Evolutionary conservation across 2,797 vertebrate genomes (phyloP).

Genomic region (Emydoidea blandingii): DNA sequence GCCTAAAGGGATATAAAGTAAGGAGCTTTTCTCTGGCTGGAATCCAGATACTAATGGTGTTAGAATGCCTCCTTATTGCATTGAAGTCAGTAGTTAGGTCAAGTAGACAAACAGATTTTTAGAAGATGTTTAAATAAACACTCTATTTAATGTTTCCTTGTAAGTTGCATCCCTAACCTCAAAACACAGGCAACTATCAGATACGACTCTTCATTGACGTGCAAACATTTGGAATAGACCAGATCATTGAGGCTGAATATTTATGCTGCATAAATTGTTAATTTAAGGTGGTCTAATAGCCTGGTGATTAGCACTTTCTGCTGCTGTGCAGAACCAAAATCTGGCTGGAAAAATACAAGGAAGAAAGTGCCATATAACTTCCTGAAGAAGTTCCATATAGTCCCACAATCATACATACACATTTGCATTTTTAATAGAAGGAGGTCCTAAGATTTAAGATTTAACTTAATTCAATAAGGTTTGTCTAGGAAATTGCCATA

Average conservation of each 20-base stretch:
- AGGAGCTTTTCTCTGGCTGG: constrained; percentile 74
- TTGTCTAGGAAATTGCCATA: neutral
- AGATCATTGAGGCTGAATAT: neutral
- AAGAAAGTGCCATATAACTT: neutral
- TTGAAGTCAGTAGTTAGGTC: constrained; percentile 80
- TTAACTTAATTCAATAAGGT: neutral
- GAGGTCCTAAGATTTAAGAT: neutral
- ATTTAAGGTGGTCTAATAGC: neutral
- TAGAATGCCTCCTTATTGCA: constrained; percentile 77
- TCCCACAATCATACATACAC: neutral
- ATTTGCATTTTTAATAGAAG: neutral
- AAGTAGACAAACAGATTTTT: constrained; percentile 80
- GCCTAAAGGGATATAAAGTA: constrained; percentile 75
- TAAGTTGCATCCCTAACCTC: constrained; percentile 7
- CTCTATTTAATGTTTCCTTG: constrained; percentile 72
- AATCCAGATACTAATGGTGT: constrained; percentile 81
- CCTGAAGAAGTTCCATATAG: neutral
- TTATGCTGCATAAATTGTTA: neutral
- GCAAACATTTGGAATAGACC: neutral
- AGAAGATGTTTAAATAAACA: constrained; percentile 81
- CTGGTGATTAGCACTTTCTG: neutral
- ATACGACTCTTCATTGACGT: neutral
- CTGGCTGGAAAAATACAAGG: neutral
- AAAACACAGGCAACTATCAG: neutral
- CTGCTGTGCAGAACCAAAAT: neutral